Percentiles rank a stretch among this genome's conserved stretches.
phyloP scores from a whole-genome alignment of 2,113 vertebrate genomes.

The Neomonachus schauinslandi region DNA sequence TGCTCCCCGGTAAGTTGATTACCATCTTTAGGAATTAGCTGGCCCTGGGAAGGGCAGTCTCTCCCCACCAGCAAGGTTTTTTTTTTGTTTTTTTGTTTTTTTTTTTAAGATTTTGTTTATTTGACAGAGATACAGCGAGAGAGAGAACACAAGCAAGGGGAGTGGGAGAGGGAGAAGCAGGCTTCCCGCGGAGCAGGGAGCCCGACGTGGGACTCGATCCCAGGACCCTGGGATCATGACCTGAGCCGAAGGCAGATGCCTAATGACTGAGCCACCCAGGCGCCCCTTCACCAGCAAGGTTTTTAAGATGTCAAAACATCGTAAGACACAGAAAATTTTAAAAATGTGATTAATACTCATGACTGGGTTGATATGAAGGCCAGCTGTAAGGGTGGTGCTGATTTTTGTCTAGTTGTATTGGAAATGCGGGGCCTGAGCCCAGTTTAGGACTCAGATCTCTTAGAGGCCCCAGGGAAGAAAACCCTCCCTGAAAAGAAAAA shows the following conservation, averaged over 20 bases:
- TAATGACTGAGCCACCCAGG: too few species aligned
- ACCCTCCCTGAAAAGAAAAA: not conserved
- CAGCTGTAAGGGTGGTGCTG: not conserved
- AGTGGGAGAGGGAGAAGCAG: too few species aligned
- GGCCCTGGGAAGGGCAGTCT: not conserved
- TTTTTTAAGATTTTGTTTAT: too few species aligned
- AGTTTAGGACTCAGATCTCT: not conserved
- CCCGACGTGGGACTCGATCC: too few species aligned
- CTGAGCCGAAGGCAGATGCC: too few species aligned
- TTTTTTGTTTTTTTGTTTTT: too few species aligned
- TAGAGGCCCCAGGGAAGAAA: not conserved
- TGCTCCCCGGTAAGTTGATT: not conserved
- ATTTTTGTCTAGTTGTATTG: not conserved
- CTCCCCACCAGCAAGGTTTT: not conserved
- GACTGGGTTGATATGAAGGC: not conserved
- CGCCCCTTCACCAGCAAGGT: not conserved
- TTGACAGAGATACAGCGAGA: too few species aligned
- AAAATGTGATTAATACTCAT: not conserved
- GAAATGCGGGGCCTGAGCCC: not conserved
- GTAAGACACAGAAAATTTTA: not conserved
- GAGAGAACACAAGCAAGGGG: too few species aligned
- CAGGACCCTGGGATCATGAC: too few species aligned
- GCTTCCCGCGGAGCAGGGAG: too few species aligned
- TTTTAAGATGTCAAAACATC: conserved; percentile 22
- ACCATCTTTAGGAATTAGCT: not conserved